These are phyloP conservation scores for Eupithecia insigniata DNA, from an alignment of 2,888 invertebrate species.

Conservation along the genomic window DNA sequence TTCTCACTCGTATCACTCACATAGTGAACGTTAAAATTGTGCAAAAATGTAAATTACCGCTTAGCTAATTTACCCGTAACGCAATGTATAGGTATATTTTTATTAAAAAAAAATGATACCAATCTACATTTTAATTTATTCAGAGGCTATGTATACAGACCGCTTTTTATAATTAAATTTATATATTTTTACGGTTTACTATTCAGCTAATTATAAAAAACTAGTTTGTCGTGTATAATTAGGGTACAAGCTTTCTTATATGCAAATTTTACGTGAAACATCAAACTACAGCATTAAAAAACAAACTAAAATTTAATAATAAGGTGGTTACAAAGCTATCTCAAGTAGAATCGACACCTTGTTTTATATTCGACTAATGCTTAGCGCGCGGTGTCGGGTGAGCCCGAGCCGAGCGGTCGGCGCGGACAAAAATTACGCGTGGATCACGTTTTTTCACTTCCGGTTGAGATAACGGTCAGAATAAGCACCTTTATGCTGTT, in stretches of 20 bases:
- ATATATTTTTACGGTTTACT: conserved; percentile 30
- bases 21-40: not conserved
- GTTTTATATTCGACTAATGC: conserved; percentile 75
- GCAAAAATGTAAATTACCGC: conserved; percentile 1
- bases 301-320: conserved; percentile 73
- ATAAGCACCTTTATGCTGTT: conserved; percentile 76
- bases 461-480: conserved; percentile 76
- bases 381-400: conserved; percentile 58
- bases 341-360: conserved; percentile 75
- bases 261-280: conserved; percentile 53
- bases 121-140: conserved; percentile 27
- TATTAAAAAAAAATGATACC: conserved; percentile 25
- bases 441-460: conserved; percentile 77
- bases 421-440: conserved; percentile 71
- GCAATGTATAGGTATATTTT: not conserved
- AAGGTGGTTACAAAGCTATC: conserved; percentile 72
- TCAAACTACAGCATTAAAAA: conserved; percentile 58
- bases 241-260: conserved; percentile 47
- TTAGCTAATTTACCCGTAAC: not conserved
- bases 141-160: conserved; percentile 24
- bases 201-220: conserved; percentile 34
- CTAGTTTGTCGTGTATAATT: conserved; percentile 37
- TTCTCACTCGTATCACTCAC: not conserved
- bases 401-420: conserved; percentile 56
- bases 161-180: conserved; percentile 25